phyloP scores from a whole-genome alignment of 2,113 vertebrate species.

The Crotalus helleri region DNA sequence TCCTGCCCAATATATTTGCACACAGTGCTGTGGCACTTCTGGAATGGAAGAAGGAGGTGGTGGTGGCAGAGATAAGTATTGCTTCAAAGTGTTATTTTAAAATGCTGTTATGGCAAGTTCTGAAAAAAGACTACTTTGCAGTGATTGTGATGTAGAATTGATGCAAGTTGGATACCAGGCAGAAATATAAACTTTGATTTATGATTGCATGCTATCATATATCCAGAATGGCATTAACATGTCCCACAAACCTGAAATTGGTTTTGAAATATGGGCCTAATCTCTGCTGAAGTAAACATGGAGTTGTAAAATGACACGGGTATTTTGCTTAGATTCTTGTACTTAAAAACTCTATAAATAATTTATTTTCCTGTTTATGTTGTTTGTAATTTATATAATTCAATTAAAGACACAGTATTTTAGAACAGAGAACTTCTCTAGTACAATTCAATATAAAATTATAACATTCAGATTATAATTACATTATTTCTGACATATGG shows the following conservation, averaged over 20 bases:
- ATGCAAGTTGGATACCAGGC: neutral
- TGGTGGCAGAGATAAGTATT: neutral
- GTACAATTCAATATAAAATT: neutral
- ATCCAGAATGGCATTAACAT: neutral
- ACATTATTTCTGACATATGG: neutral
- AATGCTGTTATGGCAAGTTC: neutral
- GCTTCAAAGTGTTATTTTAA: neutral
- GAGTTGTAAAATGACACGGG: neutral
- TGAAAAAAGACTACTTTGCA: neutral
- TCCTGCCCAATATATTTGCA: neutral
- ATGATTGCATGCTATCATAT: neutral
- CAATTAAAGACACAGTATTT: neutral
- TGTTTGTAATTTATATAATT: neutral
- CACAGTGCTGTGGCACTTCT: neutral
- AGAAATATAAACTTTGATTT: neutral
- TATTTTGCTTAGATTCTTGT: neutral
- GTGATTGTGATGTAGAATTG: fast-evolving
- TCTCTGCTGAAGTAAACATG: neutral
- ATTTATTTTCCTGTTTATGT: neutral
- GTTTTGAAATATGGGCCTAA: neutral
- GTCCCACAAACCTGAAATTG: neutral
- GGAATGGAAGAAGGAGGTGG: neutral
- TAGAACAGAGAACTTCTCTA: neutral
- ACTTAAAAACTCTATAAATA: neutral
- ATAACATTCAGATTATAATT: neutral